Evolutionary conservation across 2,797 vertebrate species (phyloP).

Genomic region (Streptopelia turtur): DNA sequence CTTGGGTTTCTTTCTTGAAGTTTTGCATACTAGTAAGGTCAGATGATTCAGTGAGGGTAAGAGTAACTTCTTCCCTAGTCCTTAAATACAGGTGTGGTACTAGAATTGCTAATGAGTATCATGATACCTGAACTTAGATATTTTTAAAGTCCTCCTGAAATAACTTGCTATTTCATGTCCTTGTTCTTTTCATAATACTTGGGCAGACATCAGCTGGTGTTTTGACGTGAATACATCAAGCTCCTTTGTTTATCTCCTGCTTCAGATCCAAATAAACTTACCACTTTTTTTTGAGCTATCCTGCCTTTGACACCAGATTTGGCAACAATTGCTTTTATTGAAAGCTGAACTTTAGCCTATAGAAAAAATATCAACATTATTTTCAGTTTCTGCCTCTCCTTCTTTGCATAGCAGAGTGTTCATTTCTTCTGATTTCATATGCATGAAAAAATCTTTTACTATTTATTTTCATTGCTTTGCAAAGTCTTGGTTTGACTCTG

Average conservation of each 20-base stretch:
- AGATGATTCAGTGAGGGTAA: background rate
- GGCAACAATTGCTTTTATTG: background rate
- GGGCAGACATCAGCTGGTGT: background rate
- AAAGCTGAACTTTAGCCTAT: background rate
- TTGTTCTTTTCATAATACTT: background rate
- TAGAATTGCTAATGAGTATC: background rate
- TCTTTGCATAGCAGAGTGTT: background rate
- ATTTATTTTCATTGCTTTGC: background rate
- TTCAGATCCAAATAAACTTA: background rate
- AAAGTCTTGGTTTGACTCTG: background rate
- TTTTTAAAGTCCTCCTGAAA: background rate
- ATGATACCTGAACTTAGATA: background rate
- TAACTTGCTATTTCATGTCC: background rate
- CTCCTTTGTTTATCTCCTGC: background rate
- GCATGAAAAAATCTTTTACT: background rate
- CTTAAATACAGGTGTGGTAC: background rate
- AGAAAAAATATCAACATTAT: background rate
- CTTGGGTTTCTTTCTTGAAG: background rate
- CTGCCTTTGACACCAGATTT: background rate
- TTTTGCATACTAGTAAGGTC: background rate
- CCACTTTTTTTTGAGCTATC: background rate
- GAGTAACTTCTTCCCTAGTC: background rate
- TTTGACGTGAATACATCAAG: background rate
- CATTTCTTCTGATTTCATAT: background rate
- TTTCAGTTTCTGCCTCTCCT: background rate